Conservation (phyloP, 2,888 invertebrate species). For the Philhelius pedissequus region DNA sequence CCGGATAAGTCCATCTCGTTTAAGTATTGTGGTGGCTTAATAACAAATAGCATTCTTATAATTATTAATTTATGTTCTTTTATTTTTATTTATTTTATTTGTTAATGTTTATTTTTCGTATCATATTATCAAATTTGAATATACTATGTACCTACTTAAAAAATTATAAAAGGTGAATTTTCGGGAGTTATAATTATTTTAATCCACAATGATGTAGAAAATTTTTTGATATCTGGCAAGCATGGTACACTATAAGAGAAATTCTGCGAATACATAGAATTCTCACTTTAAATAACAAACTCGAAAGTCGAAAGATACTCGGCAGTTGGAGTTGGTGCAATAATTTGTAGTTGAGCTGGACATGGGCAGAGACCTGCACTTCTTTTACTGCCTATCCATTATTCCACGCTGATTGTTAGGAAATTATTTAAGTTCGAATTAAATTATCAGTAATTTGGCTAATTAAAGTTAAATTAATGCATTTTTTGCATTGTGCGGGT, state of each 20-base stretch:
- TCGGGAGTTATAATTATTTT: too few species aligned
- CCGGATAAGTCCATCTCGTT: too few species aligned
- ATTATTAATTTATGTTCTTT: too few species aligned
- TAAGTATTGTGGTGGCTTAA: too few species aligned
- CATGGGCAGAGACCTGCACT: background rate
- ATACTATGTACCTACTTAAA: too few species aligned
- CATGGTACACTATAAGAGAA: background rate
- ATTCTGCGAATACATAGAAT: background rate
- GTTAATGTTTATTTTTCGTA: too few species aligned
- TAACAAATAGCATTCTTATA: too few species aligned
- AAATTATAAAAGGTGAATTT: too few species aligned
- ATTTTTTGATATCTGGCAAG: background rate
- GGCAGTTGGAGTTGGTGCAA: background rate
- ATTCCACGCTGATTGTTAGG: background rate
- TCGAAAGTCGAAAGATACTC: too few species aligned
- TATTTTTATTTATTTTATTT: too few species aligned
- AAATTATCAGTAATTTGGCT: slow-evolving; percentile 45
- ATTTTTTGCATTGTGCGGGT: background rate
- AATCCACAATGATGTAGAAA: too few species aligned
- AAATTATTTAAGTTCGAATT: slow-evolving; percentile 31
- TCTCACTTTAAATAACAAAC: background rate
- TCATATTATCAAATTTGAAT: too few species aligned
- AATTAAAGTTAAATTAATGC: slow-evolving; percentile 22
- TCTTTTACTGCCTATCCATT: background rate
- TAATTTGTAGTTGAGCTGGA: background rate